These are phyloP conservation scores for Atrichornis clamosus DNA, from an alignment of 2,113 vertebrate genomes.

Conservation along the genomic window DNA sequence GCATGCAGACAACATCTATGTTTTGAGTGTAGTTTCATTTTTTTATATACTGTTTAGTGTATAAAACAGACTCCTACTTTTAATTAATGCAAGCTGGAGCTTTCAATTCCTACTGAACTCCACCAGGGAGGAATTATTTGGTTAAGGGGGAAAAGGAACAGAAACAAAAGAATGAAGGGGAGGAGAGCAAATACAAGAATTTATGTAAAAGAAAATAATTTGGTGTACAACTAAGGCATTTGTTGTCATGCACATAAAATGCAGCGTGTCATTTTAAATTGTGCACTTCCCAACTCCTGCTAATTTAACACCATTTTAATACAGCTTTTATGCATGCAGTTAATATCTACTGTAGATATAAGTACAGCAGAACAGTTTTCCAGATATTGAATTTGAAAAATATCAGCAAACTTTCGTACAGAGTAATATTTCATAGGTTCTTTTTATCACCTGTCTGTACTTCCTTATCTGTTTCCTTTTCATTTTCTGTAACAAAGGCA, in stretches of 20 bases:
- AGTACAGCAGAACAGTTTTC: neutral
- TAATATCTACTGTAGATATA: neutral
- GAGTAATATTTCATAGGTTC: neutral
- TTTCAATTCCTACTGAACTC: neutral
- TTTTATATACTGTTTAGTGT: neutral
- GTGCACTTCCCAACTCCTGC: neutral
- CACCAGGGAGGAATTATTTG: neutral
- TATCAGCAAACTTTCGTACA: neutral
- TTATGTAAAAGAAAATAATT: neutral
- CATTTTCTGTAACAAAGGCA: neutral
- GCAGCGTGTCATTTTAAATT: neutral
- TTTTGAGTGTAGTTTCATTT: slow-evolving; percentile 27
- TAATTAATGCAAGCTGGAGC: slow-evolving; percentile 12
- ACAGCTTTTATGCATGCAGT: neutral
- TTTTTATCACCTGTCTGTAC: neutral
- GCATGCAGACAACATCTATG: neutral
- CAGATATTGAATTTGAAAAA: neutral
- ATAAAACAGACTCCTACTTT: slow-evolving; percentile 14
- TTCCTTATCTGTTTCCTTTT: neutral
- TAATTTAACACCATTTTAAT: slow-evolving; percentile 16
- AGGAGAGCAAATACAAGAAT: neutral
- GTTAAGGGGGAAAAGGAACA: neutral
- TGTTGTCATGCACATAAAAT: neutral
- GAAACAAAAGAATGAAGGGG: neutral
- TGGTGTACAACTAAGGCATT: neutral